Percentiles rank a stretch among this genome's conserved stretches.
phyloP scores from a whole-genome alignment of 1,140 invertebrate species.

The Apolygus lucorum region DNA sequence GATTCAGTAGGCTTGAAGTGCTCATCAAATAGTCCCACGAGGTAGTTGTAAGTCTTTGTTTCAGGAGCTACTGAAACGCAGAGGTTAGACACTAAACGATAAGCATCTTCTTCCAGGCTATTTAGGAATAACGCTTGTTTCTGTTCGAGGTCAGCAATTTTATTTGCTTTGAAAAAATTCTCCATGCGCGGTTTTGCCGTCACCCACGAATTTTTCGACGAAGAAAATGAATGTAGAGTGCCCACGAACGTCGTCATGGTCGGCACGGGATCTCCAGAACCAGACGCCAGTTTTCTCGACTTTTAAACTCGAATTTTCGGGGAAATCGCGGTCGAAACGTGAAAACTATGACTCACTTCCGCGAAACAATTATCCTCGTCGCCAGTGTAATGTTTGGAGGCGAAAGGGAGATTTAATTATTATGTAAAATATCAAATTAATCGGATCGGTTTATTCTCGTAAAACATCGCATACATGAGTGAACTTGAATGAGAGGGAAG shows the following conservation, averaged over 20 bases:
- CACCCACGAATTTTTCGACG: not conserved
- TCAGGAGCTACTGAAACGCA: not conserved
- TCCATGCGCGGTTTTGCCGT: no score
- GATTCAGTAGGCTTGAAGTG: not conserved
- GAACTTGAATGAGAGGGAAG: no score
- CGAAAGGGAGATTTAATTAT: no score
- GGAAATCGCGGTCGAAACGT: no score
- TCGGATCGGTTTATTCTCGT: no score
- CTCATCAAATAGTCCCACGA: not conserved
- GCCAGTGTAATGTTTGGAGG: no score
- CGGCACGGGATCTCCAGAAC: not conserved
- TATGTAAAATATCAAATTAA: no score
- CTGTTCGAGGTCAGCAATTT: not conserved
- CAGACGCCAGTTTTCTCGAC: not conserved
- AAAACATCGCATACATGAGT: no score
- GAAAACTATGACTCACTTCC: no score
- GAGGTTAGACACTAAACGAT: not conserved
- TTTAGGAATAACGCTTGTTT: not conserved
- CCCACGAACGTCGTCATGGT: not conserved
- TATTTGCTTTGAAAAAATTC: not conserved
- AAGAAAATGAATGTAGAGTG: not conserved
- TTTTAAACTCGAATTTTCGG: no score
- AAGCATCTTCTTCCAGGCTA: not conserved
- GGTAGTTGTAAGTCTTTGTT: not conserved
- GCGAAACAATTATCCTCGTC: no score